Evolutionary conservation across 2,113 vertebrate species (phyloP), one percentile per base, ranked within the genome.

Genomic region (Quiscalus mexicanus): DNA sequence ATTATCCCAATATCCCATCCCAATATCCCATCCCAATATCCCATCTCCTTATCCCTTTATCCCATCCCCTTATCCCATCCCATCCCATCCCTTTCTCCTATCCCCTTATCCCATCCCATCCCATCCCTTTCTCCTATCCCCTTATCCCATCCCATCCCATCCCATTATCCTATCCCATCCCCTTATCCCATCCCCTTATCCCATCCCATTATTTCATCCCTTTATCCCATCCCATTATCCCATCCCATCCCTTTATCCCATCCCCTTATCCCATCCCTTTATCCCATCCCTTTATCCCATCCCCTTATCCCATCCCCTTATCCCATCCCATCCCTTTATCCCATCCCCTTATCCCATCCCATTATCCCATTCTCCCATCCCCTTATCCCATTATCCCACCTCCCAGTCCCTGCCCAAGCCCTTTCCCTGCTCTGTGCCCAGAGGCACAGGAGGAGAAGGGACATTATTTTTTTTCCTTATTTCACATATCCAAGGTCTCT

Each of bases 401-500:
- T 12, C 41, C 42, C 7, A 0, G 4, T 52, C 21, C 41, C 44
- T 67, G 15, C 58, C 69, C 68, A 12, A 15, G 12, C 22, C 44
- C 2, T 33, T 14, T 11, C 18, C 33, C 62, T 14, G 33, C 33
- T 67, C 33, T 10, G 16, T 10, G 19, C 39, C 2, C 17, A 11
- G 18, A 53, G 55, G 20, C 59, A 6, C 22, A 6, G 14, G 2
- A 12, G 15, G 37, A 20, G 17, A 9, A 39, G 3, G 14, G 5
- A 3, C 6, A 0, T 17, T 27, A 6, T 23, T 35, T 45, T 75
- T 74, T 74, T 30, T 22, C 21, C n/a, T 55, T 4, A 12, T 47
- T 37, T 63, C 62, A 9, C 24, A 0, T 0, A 2, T 5, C 44
- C 33, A 6, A n/a, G 64, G 77, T 17, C 63, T 42, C 63, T 6